Conservation (phyloP, 2,797 vertebrate species). For the Acanthurus lineatus region DNA sequence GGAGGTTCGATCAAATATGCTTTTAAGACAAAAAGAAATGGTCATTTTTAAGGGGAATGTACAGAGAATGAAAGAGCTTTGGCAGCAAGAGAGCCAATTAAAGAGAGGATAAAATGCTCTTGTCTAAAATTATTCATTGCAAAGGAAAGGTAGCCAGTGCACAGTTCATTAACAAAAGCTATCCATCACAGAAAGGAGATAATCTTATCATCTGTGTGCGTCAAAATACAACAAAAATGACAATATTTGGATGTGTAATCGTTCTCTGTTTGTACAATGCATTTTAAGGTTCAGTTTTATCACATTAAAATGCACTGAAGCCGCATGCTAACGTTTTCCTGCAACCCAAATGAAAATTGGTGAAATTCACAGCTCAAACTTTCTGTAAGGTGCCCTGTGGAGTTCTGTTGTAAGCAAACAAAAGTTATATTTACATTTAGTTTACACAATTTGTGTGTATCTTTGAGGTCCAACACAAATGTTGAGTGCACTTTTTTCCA, state of each 20-base stretch:
- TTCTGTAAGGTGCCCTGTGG: conserved; percentile 25
- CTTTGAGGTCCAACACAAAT: not conserved
- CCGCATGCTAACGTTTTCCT: not conserved
- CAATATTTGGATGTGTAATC: not conserved
- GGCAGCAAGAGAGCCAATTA: conserved; percentile 14
- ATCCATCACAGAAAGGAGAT: conserved; percentile 6
- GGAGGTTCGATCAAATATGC: conserved; percentile 24
- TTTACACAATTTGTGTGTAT: not conserved
- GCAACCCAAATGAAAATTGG: not conserved
- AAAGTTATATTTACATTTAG: not conserved
- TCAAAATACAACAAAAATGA: conserved; percentile 11
- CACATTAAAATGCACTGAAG: conserved; percentile 9
- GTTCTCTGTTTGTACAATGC: not conserved
- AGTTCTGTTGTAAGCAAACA: conserved; percentile 1
- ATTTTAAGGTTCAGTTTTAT: conserved; percentile 16
- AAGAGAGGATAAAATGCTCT: conserved; percentile 13
- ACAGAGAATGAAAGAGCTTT: conserved; percentile 12
- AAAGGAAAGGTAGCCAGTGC: conserved; percentile 15
- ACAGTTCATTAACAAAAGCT: conserved; percentile 14
- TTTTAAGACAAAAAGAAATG: conserved; percentile 35
- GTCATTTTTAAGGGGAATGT: conserved; percentile 2
- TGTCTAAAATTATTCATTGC: conserved; percentile 27
- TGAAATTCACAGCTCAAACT: not conserved
- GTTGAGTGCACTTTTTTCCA: not conserved
- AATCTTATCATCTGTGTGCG: conserved; percentile 1